These are phyloP conservation scores for Parthenolecanium corni DNA, from an alignment of 2,888 invertebrate species.

Conservation along the genomic window DNA sequence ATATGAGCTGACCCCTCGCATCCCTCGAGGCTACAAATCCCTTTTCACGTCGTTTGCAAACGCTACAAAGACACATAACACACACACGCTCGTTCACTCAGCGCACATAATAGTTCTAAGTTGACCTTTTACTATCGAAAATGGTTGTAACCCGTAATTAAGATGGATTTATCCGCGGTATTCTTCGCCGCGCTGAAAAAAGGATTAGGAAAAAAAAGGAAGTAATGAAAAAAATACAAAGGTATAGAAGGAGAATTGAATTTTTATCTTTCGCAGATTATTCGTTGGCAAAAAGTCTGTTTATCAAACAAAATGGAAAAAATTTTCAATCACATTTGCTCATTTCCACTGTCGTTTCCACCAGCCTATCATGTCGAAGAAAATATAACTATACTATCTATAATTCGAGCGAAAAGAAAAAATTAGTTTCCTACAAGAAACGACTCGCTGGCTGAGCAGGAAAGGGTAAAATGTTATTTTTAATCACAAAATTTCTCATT, in stretches of 20 bases:
- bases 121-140: too few species aligned
- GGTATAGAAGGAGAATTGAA: not conserved
- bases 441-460: not conserved
- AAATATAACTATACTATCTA: slow-evolving; percentile 3
- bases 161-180: not conserved
- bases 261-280: slow-evolving; percentile 9
- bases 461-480: slow-evolving; percentile 16
- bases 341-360: slow-evolving; percentile 5
- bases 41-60: too few species aligned
- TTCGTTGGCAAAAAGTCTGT: not conserved
- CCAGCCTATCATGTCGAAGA: slow-evolving; percentile 1
- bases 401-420: slow-evolving; percentile 17
- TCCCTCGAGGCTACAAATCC: too few species aligned
- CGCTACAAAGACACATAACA: too few species aligned
- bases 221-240: not conserved
- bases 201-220: not conserved
- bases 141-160: too few species aligned
- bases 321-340: slow-evolving; percentile 13
- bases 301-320: slow-evolving; percentile 2
- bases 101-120: too few species aligned
- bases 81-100: too few species aligned
- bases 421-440: slow-evolving; percentile 21
- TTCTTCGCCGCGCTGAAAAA: slow-evolving; percentile 3
- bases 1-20: too few species aligned
- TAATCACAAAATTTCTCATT: slow-evolving; percentile 12